These are phyloP conservation scores for Hyles lineata DNA, from an alignment of 2,888 invertebrate genomes.

Conservation along the genomic window DNA sequence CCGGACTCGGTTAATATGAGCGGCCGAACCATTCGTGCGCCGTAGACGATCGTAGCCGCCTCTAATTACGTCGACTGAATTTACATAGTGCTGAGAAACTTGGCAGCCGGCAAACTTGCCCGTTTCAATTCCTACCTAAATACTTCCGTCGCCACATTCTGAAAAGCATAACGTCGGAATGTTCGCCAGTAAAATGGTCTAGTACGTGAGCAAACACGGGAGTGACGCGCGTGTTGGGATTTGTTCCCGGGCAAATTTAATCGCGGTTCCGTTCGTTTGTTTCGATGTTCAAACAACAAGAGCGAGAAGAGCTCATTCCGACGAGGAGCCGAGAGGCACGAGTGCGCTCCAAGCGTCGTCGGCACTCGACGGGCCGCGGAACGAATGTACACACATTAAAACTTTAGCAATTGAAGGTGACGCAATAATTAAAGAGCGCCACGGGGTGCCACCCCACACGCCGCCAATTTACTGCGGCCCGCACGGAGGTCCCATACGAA, in stretches of 20 bases:
- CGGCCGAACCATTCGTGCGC: constrained; percentile 58
- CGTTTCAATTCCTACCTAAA: constrained; percentile 58
- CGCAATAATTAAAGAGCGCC: constrained; percentile 68
- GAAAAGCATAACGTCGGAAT: constrained; percentile 26
- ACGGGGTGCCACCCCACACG: constrained; percentile 54
- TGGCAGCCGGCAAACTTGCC: constrained; percentile 64
- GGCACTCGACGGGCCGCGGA: constrained; percentile 63
- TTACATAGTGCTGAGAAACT: constrained; percentile 70
- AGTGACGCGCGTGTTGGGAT: constrained; percentile 51
- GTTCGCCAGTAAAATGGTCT: constrained; percentile 37
- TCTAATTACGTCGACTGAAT: constrained; percentile 70
- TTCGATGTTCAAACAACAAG: constrained; percentile 75
- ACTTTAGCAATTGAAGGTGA: constrained; percentile 76
- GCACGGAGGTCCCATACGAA: not conserved
- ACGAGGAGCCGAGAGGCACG: constrained; percentile 65
- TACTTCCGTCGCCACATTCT: constrained; percentile 47
- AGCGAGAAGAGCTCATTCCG: constrained; percentile 67
- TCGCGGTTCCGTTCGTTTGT: constrained; percentile 69
- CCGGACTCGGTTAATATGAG: constrained; percentile 60
- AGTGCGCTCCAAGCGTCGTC: constrained; percentile 73
- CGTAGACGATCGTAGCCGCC: constrained; percentile 63
- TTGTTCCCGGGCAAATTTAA: constrained; percentile 60
- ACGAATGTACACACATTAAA: constrained; percentile 81
- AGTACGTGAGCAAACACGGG: constrained; percentile 39
- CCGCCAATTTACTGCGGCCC: not conserved